Conservation (phyloP, 2,888 invertebrate species). For the Netelia melanura region DNA sequence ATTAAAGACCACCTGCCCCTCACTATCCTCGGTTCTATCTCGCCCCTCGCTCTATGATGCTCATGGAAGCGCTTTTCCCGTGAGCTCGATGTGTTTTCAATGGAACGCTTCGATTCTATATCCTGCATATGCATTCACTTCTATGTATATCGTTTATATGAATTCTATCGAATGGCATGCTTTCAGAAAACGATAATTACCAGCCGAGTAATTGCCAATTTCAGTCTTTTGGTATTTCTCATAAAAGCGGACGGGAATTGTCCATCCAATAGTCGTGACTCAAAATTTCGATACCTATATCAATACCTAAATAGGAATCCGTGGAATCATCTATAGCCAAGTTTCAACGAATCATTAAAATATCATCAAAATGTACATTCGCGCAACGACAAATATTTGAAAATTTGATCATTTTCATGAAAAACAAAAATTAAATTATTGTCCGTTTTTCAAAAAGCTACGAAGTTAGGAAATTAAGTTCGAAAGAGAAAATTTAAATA, state of each 20-base stretch:
- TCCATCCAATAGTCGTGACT: too few relatives aligned
- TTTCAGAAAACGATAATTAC: slow-evolving; percentile 74
- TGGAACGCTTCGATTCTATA: slow-evolving; percentile 29
- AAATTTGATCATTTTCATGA: not conserved
- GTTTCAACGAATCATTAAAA: not conserved
- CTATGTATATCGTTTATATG: slow-evolving; percentile 4
- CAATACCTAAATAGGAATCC: not conserved
- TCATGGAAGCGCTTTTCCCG: slow-evolving; percentile 50
- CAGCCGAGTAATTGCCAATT: slow-evolving; percentile 66
- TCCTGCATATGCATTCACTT: not conserved
- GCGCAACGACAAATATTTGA: not conserved
- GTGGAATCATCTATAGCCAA: not conserved
- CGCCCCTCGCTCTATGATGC: slow-evolving; percentile 9
- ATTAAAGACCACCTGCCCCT: slow-evolving; percentile 40
- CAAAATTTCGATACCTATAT: not conserved
- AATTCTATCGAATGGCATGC: slow-evolving; percentile 67
- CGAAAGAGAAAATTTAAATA: not conserved
- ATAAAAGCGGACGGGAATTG: slow-evolving; percentile 1
- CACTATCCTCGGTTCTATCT: slow-evolving; percentile 9
- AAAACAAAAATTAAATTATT: too few relatives aligned
- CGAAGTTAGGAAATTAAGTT: not conserved
- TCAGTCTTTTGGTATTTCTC: slow-evolving; percentile 21
- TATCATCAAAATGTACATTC: not conserved
- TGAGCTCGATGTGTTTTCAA: slow-evolving; percentile 34
- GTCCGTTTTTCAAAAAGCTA: too few relatives aligned